Percentiles rank a stretch among this genome's conserved stretches.
Evolutionary conservation across 2,797 vertebrate genomes (phyloP).

Genomic region (Poecilia gillii): DNA sequence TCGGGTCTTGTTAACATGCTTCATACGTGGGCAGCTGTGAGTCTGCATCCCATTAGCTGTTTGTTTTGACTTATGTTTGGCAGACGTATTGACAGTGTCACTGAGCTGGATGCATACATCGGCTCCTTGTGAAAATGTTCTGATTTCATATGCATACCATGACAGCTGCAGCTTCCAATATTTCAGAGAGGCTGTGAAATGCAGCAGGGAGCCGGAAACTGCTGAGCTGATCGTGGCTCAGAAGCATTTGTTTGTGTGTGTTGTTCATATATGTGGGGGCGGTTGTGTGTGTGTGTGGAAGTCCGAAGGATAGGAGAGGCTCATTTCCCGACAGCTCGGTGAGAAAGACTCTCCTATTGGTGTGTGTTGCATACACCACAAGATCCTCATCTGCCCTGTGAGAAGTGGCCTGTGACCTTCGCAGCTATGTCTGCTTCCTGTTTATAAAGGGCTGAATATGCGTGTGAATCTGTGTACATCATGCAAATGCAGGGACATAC

Average conservation of each 20-base stretch:
- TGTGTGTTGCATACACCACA: slow-evolving; percentile 44
- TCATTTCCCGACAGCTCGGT: slow-evolving; percentile 49
- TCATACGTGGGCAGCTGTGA: neutral
- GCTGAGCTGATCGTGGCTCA: slow-evolving; percentile 31
- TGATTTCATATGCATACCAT: neutral
- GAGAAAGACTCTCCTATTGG: slow-evolving; percentile 57
- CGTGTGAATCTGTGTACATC: slow-evolving; percentile 5
- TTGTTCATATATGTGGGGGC: slow-evolving; percentile 22
- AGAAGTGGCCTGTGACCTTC: slow-evolving; percentile 45
- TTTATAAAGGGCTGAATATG: slow-evolving; percentile 27
- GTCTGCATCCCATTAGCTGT: neutral
- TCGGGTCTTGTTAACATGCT: neutral
- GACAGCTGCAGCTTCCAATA: neutral
- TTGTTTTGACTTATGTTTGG: neutral
- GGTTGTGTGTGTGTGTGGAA: slow-evolving; percentile 32
- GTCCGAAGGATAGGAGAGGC: slow-evolving; percentile 48
- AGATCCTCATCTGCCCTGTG: slow-evolving; percentile 62
- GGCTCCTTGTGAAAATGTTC: neutral
- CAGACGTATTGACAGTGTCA: neutral
- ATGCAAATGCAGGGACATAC: slow-evolving; percentile 1
- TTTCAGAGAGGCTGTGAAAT: slow-evolving; percentile 20
- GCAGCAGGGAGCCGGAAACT: slow-evolving; percentile 32
- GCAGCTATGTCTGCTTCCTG: slow-evolving; percentile 58
- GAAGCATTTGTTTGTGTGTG: slow-evolving; percentile 7
- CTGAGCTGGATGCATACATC: neutral